These are phyloP conservation scores for Notocelia uddmanniana DNA, from an alignment of 2,888 invertebrate species.

Conservation along the genomic window DNA sequence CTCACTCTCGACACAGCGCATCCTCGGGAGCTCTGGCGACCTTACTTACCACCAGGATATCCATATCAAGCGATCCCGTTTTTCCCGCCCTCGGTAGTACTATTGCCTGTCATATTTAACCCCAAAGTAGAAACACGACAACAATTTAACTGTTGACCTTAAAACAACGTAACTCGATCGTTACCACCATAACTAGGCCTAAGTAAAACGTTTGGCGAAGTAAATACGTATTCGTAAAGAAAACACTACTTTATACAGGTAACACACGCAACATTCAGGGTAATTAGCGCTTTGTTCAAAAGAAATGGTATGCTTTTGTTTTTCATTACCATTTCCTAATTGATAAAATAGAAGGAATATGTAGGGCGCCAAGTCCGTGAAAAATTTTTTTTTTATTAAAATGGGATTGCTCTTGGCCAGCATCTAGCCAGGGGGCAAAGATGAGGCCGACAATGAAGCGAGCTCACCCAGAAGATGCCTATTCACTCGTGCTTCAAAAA, in stretches of 20 bases:
- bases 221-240: conserved; percentile 7
- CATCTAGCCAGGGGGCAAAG: no score
- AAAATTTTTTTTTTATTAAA: no score
- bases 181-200: not conserved
- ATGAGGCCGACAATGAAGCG: no score
- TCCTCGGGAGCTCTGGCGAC: no score
- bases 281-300: conserved; percentile 31
- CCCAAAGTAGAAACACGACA: not conserved
- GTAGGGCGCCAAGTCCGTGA: no score
- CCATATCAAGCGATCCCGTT: no score
- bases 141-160: not conserved
- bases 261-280: conserved; percentile 22
- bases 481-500: no score
- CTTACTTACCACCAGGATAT: no score
- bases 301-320: conserved; percentile 8
- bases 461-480: no score
- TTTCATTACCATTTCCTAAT: not conserved
- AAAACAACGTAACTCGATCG: not conserved
- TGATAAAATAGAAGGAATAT: conserved; percentile 5
- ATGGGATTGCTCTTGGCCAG: no score
- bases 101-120: not conserved
- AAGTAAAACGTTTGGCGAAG: conserved; percentile 7
- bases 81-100: no score
- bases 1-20: no score
- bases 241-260: conserved; percentile 27